phyloP scores from a whole-genome alignment of 1,140 invertebrate genomes.

The Sitophilus oryzae region DNA sequence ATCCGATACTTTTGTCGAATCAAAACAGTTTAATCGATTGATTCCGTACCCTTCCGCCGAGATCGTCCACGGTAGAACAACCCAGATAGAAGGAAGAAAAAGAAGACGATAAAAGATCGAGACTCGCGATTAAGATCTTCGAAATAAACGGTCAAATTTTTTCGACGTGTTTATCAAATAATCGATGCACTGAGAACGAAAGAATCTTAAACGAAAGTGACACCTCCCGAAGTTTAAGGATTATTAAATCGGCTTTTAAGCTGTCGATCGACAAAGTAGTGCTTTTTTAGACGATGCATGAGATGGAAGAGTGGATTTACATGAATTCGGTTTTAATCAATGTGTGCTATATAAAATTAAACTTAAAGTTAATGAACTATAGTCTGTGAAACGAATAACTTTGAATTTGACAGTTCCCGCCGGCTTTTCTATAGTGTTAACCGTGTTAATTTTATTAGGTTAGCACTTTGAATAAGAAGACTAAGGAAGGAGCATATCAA shows the following conservation, averaged over 20 bases:
- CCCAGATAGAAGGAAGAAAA: too few relatives aligned
- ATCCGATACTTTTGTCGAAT: not conserved
- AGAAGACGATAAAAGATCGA: not conserved
- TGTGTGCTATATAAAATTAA: too few relatives aligned
- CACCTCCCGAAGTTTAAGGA: not conserved
- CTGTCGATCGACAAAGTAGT: not conserved
- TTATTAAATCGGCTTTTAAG: not conserved
- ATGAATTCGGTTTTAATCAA: too few relatives aligned
- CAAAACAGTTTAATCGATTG: not conserved
- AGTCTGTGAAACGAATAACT: too few relatives aligned
- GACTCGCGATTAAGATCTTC: not conserved
- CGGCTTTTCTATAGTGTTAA: too few relatives aligned
- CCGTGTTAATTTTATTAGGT: too few relatives aligned
- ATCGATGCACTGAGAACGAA: not conserved
- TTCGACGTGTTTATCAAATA: not conserved
- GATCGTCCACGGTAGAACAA: not conserved
- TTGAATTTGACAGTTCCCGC: too few relatives aligned
- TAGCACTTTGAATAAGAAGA: too few relatives aligned
- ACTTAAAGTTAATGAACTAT: too few relatives aligned
- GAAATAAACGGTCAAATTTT: not conserved
- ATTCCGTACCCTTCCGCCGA: not conserved
- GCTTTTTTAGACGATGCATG: not conserved
- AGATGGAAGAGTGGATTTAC: not conserved
- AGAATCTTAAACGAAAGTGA: not conserved
- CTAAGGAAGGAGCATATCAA: too few relatives aligned